Base-by-base conservation (phyloP, 2,797 vertebrate genomes). In the Ambastaia sidthimunki region DNA sequence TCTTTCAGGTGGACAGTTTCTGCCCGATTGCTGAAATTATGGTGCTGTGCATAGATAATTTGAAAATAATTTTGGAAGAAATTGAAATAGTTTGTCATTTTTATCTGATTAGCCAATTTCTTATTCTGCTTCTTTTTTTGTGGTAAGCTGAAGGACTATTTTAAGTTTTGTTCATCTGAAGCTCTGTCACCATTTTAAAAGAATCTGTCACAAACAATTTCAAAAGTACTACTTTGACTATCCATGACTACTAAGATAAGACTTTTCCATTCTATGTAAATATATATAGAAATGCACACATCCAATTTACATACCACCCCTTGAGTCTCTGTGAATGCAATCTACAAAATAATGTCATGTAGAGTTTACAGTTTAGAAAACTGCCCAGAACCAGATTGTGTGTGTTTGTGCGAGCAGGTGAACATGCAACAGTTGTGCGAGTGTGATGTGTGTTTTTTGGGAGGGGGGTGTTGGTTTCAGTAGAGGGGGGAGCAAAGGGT, bases 391-490 rank as follows among this genome's bases (percentile, higher is more conserved):
- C 19, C 13, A 59, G 21, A 28, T 11, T 68, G 19, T 19, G 15
- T 19, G 31, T 48, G 25, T 59, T 18, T 74, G 28, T 74, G 37
- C n/a, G n/a, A 23, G 37, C n/a, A 52, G 25, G 59, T 31, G 37
- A 25, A 63, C 57, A 78, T 71, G 76, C 68, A 25, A 44, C 3
- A n/a, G 23, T 52, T 54, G 28, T 76, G 59, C 25, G 10, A 65
- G 48, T n/a, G 23, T 71, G 50, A 47, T 19, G 13, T 73, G 59
- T 48, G 71, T 60, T 75, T 60, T 44, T 44, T 47, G n/a, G 7
- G 21, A 60, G 71, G 37, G 48, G 25, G 63, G 19, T 65, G 74
- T 52, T 80, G 59, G 18, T 60, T 52, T 76, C 31, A 76, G 57
- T 48, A 67, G 54, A 62, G 54, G 21, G 59, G 47, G 52, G n/a